Base-by-base conservation (phyloP, 2,888 invertebrate species). In the Nezara viridula region DNA sequence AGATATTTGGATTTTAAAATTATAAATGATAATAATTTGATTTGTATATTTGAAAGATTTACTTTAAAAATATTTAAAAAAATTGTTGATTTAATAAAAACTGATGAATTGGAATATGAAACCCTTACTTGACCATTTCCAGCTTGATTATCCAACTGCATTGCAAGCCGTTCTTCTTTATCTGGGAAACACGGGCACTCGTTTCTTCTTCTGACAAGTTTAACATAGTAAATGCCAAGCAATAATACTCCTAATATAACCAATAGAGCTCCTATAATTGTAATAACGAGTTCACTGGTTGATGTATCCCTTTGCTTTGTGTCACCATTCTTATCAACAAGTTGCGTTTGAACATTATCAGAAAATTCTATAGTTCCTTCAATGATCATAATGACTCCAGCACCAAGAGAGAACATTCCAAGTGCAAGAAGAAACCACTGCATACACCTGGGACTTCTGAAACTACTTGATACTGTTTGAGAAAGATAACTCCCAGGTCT, bases 201-300 rank as follows among this genome's bases (percentile, higher is more conserved):
- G 89, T 91, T 91, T 52, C 92, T 91, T 89, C 92, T 90, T 81
- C 89, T 89, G 14, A 89, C 77, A 50, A 86, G 52, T 52, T 60
- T 77, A 7, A 89, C 89, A 89, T 89, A 88, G 50, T 52, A 89
- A n/a, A 88, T 73, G 1, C 89, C 47, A 60, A 95, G 94, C 90
- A 95, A 93, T 86, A 95, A 92, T 90, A 95, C 92, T 66, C 95
- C 95, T 86, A 95, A 92, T 91, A 94, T 93, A 91, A 95, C 94
- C 91, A 95, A 94, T 50, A 95, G 93, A 66, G 95, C 95, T 55
- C 95, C 95, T 90, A 90, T 86, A 50, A 90, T 88, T 24, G 90
- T 90, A 19, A 90, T 73, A 7, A 89, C 89, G 19, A 90, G 81
- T 52, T 88, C 40, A 85, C 90, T 89, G 12, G 90, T 77, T 14